Conservation (phyloP, 1,140 invertebrate genomes). For the Calosoma granatense region DNA sequence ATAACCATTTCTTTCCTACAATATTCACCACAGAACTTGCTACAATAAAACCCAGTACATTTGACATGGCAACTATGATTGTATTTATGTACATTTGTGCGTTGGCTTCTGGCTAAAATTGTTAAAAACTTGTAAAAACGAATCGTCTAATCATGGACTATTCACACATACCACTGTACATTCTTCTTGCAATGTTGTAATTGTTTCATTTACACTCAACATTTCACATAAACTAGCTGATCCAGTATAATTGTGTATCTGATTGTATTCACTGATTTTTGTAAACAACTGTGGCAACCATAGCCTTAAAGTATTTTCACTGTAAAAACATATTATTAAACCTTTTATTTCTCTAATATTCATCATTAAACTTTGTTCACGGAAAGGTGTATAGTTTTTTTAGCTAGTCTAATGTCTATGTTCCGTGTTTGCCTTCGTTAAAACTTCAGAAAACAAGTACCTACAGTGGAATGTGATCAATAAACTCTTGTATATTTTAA, state of each 20-base stretch:
- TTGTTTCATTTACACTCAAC: neutral
- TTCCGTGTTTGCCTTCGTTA: no score
- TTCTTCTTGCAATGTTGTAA: neutral
- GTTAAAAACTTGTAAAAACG: neutral
- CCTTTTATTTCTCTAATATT: no score
- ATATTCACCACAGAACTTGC: neutral
- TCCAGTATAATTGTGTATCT: neutral
- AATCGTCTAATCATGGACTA: neutral
- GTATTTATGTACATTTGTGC: neutral
- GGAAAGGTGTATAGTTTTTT: no score
- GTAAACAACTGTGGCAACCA: conserved; percentile 50
- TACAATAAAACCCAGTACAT: neutral
- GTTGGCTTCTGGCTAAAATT: neutral
- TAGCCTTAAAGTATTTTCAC: conserved; percentile 35
- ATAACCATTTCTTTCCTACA: neutral
- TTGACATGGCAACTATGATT: neutral
- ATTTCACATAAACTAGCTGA: neutral
- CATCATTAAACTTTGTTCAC: no score
- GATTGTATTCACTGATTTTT: conserved; percentile 22
- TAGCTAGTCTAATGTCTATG: no score
- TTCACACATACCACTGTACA: neutral
- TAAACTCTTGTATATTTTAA: no score
- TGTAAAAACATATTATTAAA: conserved; percentile 19
- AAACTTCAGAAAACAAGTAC: no score
- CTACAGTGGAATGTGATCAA: no score